Evolutionary conservation across 2,113 vertebrate species (phyloP).

Genomic region (Brevimyrus niger): DNA sequence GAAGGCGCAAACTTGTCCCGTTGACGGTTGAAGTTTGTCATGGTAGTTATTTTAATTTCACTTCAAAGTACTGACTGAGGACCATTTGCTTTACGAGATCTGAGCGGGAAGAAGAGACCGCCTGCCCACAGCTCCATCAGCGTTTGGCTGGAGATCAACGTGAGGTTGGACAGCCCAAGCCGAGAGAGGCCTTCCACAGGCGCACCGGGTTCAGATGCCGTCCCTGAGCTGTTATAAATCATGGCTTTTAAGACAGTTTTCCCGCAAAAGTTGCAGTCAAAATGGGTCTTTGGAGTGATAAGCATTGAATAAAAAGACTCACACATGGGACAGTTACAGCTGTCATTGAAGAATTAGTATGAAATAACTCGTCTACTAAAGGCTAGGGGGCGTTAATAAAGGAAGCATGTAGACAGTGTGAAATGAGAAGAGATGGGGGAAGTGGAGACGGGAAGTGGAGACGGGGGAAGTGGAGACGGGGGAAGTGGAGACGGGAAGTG

Average conservation of each 20-base stretch:
- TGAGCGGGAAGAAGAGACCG: conserved; percentile 27
- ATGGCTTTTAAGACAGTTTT: not conserved
- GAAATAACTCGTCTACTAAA: not conserved
- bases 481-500: no score
- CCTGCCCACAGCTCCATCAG: conserved; percentile 32
- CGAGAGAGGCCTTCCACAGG: not conserved
- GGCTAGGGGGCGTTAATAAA: not conserved
- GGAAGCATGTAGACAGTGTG: not conserved
- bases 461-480: not conserved
- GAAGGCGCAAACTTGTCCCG: not conserved
- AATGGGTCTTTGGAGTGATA: not conserved
- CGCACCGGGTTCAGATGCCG: not conserved
- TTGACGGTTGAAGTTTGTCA: conserved; percentile 17
- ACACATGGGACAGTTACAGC: not conserved
- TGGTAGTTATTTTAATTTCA: conserved; percentile 22
- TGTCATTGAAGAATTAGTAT: not conserved
- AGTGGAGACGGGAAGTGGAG: not conserved
- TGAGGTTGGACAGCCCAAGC: not conserved
- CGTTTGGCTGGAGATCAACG: not conserved
- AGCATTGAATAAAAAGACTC: not conserved
- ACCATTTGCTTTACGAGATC: conserved; percentile 16
- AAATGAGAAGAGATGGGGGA: not conserved
- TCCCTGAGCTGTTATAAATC: not conserved
- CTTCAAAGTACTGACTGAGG: not conserved
- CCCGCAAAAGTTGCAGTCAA: not conserved